Percentiles rank a stretch among this genome's conserved stretches.
Conservation (phyloP, 1,140 invertebrate species). For the Heterodera schachtii region DNA sequence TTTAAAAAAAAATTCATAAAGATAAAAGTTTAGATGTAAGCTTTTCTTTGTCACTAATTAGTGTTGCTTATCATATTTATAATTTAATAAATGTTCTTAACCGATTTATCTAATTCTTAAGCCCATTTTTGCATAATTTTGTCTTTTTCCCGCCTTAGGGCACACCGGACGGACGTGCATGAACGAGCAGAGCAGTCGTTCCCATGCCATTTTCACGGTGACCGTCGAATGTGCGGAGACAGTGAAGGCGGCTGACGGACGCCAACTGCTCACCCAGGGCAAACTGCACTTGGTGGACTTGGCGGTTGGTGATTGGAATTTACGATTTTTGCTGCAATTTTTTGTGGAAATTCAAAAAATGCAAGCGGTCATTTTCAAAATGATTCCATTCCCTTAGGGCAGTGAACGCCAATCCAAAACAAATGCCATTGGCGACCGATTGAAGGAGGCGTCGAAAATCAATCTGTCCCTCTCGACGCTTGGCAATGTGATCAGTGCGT, state of each 20-base stretch:
- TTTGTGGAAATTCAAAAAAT: background rate
- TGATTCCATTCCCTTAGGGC: constrained; percentile 37
- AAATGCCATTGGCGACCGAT: constrained; percentile 81
- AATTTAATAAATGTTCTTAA: too few relatives aligned
- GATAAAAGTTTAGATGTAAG: too few relatives aligned
- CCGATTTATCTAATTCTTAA: too few relatives aligned
- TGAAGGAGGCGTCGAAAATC: constrained; percentile 92
- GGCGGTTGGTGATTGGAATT: constrained; percentile 71
- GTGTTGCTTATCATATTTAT: too few relatives aligned
- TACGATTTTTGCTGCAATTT: constrained; percentile 28
- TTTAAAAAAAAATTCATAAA: too few relatives aligned
- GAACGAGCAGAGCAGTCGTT: constrained; percentile 92
- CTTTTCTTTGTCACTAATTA: too few relatives aligned
- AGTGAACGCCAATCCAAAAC: constrained; percentile 74
- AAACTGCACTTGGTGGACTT: constrained; percentile 82
- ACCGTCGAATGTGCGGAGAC: constrained; percentile 70
- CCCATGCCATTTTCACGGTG: constrained; percentile 89
- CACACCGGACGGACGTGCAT: constrained; percentile 81
- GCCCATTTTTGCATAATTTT: too few relatives aligned
- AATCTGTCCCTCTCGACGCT: constrained; percentile 89
- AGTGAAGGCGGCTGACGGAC: constrained; percentile 68
- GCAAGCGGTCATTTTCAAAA: background rate
- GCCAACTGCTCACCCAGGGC: constrained; percentile 76
- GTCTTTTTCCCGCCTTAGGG: constrained; percentile 37
- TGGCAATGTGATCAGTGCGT: constrained; percentile 88